phyloP scores from a whole-genome alignment of 1,140 invertebrate genomes.

The Marisa cornuarietis region DNA sequence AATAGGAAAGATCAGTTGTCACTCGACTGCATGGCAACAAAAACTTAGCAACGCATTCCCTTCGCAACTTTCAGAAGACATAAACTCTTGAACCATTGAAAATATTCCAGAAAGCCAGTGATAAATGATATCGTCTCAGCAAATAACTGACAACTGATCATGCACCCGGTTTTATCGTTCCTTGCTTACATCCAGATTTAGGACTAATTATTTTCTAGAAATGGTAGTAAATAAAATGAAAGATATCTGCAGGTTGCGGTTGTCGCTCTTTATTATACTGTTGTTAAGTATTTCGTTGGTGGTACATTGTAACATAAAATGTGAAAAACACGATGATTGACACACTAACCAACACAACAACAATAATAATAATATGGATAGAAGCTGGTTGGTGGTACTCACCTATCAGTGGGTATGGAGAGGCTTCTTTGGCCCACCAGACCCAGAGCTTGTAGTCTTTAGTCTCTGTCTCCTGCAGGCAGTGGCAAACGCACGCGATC shows the following conservation, averaged over 20 bases:
- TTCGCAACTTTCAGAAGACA: no score
- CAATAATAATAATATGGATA: neutral
- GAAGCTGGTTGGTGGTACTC: conserved; percentile 21
- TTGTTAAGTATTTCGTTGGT: no score
- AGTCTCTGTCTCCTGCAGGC: conserved; percentile 46
- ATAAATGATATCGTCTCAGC: no score
- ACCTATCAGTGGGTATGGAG: conserved; percentile 60
- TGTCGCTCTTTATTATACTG: no score
- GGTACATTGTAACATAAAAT: neutral
- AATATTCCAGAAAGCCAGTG: no score
- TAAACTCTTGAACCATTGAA: no score
- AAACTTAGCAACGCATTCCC: no score
- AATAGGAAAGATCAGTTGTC: no score
- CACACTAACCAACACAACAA: neutral
- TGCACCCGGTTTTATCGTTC: no score
- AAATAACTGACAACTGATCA: no score
- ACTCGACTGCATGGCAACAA: no score
- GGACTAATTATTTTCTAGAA: neutral
- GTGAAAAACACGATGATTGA: neutral
- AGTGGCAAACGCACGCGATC: neutral
- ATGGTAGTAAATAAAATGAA: neutral
- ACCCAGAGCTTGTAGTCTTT: conserved; percentile 61
- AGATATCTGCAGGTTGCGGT: neutral
- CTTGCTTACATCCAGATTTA: no score
- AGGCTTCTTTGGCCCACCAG: conserved; percentile 49